phyloP scores from a whole-genome alignment of 1,140 invertebrate species.

The Ceratina australensis region DNA sequence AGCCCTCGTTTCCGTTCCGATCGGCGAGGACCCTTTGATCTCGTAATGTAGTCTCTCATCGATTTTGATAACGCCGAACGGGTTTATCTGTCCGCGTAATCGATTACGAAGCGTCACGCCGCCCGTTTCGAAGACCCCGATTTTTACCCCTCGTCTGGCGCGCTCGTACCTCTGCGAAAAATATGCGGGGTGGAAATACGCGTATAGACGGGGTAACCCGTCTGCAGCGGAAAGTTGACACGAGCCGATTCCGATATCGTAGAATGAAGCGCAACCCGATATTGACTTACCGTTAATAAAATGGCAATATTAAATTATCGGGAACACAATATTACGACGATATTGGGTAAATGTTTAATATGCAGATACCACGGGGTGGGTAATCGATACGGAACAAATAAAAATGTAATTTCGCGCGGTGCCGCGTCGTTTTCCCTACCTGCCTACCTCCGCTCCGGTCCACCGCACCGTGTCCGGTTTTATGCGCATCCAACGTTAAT shows the following conservation, averaged over 20 bases:
- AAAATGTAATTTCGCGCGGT: constrained; percentile 39
- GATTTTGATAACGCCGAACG: too few species aligned
- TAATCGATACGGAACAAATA: constrained; percentile 42
- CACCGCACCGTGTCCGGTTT: not conserved
- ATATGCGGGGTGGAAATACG: not conserved
- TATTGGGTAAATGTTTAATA: constrained; percentile 44
- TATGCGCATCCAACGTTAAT: constrained; percentile 15
- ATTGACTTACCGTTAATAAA: constrained; percentile 46
- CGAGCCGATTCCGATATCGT: constrained; percentile 12
- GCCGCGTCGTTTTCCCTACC: not conserved
- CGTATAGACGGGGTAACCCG: not conserved
- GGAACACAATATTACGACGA: constrained; percentile 20
- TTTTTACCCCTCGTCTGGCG: not conserved
- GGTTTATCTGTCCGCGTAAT: too few species aligned
- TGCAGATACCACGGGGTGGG: constrained; percentile 13
- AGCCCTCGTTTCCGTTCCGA: too few species aligned
- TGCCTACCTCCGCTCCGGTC: not conserved
- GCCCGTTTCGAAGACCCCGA: too few species aligned
- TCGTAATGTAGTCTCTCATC: too few species aligned
- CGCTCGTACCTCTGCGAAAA: not conserved
- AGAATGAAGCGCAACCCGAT: constrained; percentile 22
- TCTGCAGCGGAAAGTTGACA: constrained; percentile 9
- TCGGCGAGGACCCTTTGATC: too few species aligned
- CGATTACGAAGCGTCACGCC: too few species aligned
- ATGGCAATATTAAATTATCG: constrained; percentile 44